Base-by-base conservation (phyloP, 1,140 invertebrate species). In the Drosophila bipectinata region DNA sequence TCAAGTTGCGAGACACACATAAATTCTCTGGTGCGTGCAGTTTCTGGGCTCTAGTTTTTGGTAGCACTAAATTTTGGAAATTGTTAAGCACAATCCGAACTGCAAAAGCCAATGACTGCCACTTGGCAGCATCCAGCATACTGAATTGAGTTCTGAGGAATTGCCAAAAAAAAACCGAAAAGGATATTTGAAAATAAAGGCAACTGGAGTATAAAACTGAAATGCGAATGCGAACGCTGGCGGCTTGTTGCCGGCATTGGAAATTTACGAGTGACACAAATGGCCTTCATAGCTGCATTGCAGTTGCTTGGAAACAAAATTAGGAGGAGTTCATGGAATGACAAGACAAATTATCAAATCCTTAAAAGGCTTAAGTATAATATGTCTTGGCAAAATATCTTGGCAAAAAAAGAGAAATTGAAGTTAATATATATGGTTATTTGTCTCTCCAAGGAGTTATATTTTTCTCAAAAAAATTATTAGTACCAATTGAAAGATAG, bases 251-350 rank as follows among this genome's bases (percentile, higher is more conserved):
- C 77, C 81, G 81, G 77, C 81, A 81, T 81, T 69, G 56, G 56
- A 69, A 85, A 85, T 87, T 85, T 85, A 85, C 77, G 81, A 84
- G 81, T 80, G 81, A 84, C 81, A 84, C 77, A 77, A 84, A 85
- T 81, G 84, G 61, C 72, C 78, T 66, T 63, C 60, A 47, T 34
- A 51, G 62, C 67, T 66, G 81, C 82, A 84, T 73, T 72, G 64
- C 72, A 73, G 74, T 77, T 47, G 52, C 53, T 56, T 59, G 49
- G 41, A 41, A 67, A 45, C 53, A 30, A 24, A 44, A 57, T 53
- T 57, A 32, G 44, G 28, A 5, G 37, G 39, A 44, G 45, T 44
- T 44, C 32, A 24, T 34, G 74, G 85, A 84, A 84, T 85, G 77
- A 84, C 81, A 84, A 80, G 81, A 85, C 81, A 85, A 85, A 84